Conservation (phyloP, 2,888 invertebrate genomes). For the Strigamia maritima region DNA sequence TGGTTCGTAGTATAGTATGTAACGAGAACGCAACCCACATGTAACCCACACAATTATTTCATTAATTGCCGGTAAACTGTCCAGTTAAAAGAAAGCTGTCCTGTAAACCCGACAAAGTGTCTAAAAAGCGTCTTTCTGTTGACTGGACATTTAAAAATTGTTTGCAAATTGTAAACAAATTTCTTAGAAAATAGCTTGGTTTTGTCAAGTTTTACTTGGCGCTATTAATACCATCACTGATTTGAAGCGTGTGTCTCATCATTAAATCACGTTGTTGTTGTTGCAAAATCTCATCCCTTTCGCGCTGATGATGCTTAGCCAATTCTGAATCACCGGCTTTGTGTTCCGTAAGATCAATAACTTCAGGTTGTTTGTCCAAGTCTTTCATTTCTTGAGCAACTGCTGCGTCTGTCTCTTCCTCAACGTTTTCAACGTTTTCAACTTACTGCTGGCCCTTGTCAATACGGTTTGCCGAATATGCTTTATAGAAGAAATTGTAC, state of each 20-base stretch:
- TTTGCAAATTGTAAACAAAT: no score
- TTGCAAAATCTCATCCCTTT: conserved; percentile 61
- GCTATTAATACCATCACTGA: conserved; percentile 44
- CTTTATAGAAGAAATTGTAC: conserved; percentile 55
- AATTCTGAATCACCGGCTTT: conserved; percentile 56
- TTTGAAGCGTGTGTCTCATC: conserved; percentile 55
- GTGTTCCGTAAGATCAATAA: conserved; percentile 71
- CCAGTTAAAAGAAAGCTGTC: no score
- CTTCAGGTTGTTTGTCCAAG: conserved; percentile 51
- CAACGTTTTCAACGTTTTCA: conserved; percentile 58
- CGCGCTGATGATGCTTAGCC: conserved; percentile 52
- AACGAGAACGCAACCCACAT: no score
- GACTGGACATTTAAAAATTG: no score
- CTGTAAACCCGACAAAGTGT: no score
- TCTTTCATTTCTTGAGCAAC: conserved; percentile 54
- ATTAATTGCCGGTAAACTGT: no score
- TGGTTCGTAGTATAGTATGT: no score
- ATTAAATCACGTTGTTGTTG: conserved; percentile 66
- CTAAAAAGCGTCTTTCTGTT: no score
- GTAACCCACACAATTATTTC: no score
- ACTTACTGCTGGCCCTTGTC: conserved; percentile 67
- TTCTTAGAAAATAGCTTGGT: no score
- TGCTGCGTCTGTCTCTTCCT: conserved; percentile 54
- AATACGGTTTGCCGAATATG: conserved; percentile 84
- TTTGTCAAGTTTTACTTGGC: no score